A percentile compares a stretch with the other conserved stretches of the same genome.
These are phyloP conservation scores for Aldabrachelys gigantea DNA, from an alignment of 2,113 vertebrate genomes.

Conservation along the genomic window DNA sequence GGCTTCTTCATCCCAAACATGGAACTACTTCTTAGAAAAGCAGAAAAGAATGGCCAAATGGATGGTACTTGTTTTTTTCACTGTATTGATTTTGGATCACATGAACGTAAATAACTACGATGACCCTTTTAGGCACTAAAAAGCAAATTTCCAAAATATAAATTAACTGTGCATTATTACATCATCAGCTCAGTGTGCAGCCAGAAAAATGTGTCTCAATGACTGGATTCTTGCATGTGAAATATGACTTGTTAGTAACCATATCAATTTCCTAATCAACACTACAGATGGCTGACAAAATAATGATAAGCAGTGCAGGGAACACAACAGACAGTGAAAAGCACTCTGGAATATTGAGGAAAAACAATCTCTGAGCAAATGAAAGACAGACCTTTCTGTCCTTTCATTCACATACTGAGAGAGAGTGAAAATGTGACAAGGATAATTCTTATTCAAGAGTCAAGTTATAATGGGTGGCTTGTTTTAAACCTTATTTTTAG, in stretches of 20 bases:
- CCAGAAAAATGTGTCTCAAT: background rate
- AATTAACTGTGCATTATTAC: background rate
- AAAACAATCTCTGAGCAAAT: rapidly evolving
- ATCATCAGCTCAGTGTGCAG: background rate
- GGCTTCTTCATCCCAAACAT: conserved; percentile 35
- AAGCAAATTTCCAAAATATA: conserved; percentile 25
- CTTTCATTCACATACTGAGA: conserved; percentile 42
- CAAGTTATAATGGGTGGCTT: conserved; percentile 40
- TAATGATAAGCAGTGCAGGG: conserved; percentile 9
- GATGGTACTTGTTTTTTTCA: background rate
- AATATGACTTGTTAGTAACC: conserved; percentile 15
- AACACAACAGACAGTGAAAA: background rate
- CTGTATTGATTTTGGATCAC: background rate
- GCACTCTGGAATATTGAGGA: background rate
- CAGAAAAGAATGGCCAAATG: background rate
- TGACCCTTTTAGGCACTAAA: background rate
- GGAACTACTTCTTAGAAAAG: conserved; percentile 40
- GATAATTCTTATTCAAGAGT: conserved; percentile 5
- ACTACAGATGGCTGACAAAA: conserved; percentile 16
- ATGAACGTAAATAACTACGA: background rate
- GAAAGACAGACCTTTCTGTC: background rate
- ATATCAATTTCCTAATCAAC: conserved; percentile 28
- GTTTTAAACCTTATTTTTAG: background rate
- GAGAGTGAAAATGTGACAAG: background rate
- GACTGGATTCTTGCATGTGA: conserved; percentile 33